These are phyloP conservation scores for Corydoras maculifer DNA, from an alignment of 2,113 vertebrate species.

Conservation along the genomic window DNA sequence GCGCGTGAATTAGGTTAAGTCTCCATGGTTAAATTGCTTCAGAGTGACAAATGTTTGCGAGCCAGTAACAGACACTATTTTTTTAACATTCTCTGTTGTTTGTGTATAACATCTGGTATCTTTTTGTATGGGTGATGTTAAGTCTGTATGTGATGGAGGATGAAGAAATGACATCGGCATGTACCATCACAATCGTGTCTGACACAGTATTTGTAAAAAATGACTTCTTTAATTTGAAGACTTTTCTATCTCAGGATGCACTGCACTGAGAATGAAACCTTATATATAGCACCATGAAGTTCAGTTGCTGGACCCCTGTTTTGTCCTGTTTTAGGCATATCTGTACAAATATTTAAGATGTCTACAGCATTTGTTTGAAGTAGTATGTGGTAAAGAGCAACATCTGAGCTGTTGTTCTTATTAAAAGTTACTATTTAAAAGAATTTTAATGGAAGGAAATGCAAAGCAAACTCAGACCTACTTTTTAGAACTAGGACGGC, in stretches of 20 bases:
- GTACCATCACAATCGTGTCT: conserved; percentile 33
- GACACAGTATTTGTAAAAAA: conserved; percentile 30
- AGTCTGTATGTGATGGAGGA: conserved; percentile 27
- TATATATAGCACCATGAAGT: conserved; percentile 28
- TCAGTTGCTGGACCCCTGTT: conserved; percentile 17
- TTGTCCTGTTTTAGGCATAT: conserved; percentile 11
- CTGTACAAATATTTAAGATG: conserved; percentile 34
- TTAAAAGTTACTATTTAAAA: conserved; percentile 23
- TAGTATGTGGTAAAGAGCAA: conserved; percentile 29
- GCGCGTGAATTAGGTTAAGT: conserved; percentile 32
- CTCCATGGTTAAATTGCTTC: conserved; percentile 24
- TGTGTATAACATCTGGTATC: conserved; percentile 42
- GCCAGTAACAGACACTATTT: conserved; percentile 45
- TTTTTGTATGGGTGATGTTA: conserved; percentile 45
- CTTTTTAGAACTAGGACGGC: conserved; percentile 21
- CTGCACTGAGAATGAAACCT: conserved; percentile 7
- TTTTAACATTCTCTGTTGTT: conserved; percentile 43
- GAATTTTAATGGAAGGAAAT: not conserved
- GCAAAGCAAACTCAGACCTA: conserved; percentile 18
- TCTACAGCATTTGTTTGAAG: conserved; percentile 27
- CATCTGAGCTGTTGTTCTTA: conserved; percentile 23
- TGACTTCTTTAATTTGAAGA: conserved; percentile 28
- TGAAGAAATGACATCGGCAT: not conserved
- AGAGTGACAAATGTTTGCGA: conserved; percentile 38
- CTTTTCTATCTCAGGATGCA: conserved; percentile 49